phyloP scores from a whole-genome alignment of 2,888 invertebrate species.

The Catocala nupta region DNA sequence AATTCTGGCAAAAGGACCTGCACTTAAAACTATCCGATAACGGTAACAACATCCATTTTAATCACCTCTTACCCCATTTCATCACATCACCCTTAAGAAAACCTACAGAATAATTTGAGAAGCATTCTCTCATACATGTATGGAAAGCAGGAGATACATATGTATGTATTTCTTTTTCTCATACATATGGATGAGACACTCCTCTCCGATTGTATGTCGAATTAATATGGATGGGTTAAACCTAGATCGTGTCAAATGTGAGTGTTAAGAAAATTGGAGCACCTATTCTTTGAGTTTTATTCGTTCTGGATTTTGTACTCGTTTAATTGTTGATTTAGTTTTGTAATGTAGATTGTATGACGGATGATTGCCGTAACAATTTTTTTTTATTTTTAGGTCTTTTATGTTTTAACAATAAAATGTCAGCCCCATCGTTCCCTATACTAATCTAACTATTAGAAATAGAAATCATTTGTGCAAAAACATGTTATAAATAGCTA shows the following conservation, averaged over 20 bases:
- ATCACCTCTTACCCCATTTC: constrained; percentile 8
- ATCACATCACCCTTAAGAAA: neutral
- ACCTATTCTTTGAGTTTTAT: constrained; percentile 4
- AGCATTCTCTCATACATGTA: constrained; percentile 43
- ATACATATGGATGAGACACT: constrained; percentile 58
- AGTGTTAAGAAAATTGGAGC: constrained; percentile 22
- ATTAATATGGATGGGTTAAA: constrained; percentile 62
- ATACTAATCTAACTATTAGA: no score
- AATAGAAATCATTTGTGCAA: no score
- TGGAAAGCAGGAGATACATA: constrained; percentile 37
- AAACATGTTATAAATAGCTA: no score
- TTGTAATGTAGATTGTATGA: no score
- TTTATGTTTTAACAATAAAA: no score
- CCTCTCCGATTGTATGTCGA: constrained; percentile 49
- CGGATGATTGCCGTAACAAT: no score
- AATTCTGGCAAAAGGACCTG: neutral
- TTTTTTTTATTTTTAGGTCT: no score
- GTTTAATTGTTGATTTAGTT: constrained; percentile 2
- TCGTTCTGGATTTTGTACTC: neutral
- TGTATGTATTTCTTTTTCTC: constrained; percentile 24
- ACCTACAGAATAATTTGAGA: constrained; percentile 12
- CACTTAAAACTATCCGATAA: neutral
- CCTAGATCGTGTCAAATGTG: constrained; percentile 25
- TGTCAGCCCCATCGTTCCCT: no score
- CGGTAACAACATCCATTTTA: neutral